Conservation (phyloP, 2,113 vertebrate species). For the Gulo gulo region DNA sequence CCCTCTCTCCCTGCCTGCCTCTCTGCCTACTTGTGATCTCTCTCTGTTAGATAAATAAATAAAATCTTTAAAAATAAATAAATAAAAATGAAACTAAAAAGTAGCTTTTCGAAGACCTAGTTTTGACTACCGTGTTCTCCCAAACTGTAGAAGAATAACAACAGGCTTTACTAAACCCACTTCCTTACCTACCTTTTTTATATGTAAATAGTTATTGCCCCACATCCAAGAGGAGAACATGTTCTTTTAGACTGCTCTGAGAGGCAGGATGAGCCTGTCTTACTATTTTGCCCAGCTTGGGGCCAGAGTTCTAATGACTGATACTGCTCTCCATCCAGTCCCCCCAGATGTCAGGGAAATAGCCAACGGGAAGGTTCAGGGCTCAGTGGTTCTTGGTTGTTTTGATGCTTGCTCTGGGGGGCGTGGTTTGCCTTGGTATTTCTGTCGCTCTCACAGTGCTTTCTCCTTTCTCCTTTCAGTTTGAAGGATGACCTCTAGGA, state of each 20-base stretch:
- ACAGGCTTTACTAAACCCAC: neutral
- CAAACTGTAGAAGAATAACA: neutral
- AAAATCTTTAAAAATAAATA: too few species aligned
- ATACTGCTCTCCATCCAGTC: neutral
- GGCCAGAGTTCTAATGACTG: neutral
- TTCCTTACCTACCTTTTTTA: neutral
- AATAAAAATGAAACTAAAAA: neutral
- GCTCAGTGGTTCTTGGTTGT: too few species aligned
- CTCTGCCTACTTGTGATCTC: too few species aligned
- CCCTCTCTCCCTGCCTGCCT: too few species aligned
- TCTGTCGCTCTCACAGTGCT: neutral
- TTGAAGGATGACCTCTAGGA: constrained; percentile 97
- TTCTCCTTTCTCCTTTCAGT: constrained; percentile 75
- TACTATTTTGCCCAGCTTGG: neutral
- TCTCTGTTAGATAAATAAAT: too few species aligned
- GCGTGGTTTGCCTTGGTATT: neutral
- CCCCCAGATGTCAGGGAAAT: neutral
- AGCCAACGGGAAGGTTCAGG: neutral
- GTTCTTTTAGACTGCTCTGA: neutral
- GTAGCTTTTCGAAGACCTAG: neutral
- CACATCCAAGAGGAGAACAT: neutral
- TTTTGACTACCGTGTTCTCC: too few species aligned
- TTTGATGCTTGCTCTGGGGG: fast-evolving
- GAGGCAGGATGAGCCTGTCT: neutral
- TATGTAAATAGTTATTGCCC: neutral